A percentile compares a stretch with the other conserved stretches of the same genome.
Conservation (phyloP, 2,888 invertebrate genomes). For the Cataglyphis rosenhaueri region DNA sequence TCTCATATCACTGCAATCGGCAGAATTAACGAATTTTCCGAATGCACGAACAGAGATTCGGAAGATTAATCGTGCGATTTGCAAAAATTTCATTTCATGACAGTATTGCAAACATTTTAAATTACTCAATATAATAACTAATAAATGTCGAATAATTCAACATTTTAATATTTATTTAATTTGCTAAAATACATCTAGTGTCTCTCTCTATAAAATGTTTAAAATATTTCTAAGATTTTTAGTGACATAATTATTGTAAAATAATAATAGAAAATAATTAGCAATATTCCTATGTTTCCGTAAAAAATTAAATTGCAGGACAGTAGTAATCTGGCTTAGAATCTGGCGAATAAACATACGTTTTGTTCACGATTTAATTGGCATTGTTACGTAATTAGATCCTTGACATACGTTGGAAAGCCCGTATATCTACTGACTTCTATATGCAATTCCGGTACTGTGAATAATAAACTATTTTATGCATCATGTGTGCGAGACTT, state of each 20-base stretch:
- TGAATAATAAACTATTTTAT: conserved; percentile 33
- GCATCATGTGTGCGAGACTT: not conserved
- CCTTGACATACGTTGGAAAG: conserved; percentile 49
- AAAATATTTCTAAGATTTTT: conserved; percentile 18
- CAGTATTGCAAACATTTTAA: conserved; percentile 8
- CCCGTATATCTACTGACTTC: conserved; percentile 25
- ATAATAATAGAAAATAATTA: conserved; percentile 15
- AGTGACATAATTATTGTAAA: not conserved
- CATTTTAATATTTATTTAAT: not conserved
- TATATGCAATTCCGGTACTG: conserved; percentile 51
- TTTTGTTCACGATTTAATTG: conserved; percentile 63
- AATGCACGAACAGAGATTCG: conserved; percentile 47
- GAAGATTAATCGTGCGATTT: conserved; percentile 3
- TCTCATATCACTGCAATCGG: conserved; percentile 74
- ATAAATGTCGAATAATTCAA: not conserved
- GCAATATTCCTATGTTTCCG: not conserved
- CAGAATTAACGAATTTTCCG: conserved; percentile 68
- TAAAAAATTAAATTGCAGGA: conserved; percentile 43
- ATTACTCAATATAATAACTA: not conserved
- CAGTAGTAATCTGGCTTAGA: conserved; percentile 40
- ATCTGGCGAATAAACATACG: conserved; percentile 61
- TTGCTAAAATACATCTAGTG: not conserved
- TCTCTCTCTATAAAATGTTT: not conserved
- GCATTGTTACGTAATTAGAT: conserved; percentile 56
- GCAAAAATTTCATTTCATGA: conserved; percentile 28